Conservation (phyloP, 2,113 vertebrate species). For the Indri indri region DNA sequence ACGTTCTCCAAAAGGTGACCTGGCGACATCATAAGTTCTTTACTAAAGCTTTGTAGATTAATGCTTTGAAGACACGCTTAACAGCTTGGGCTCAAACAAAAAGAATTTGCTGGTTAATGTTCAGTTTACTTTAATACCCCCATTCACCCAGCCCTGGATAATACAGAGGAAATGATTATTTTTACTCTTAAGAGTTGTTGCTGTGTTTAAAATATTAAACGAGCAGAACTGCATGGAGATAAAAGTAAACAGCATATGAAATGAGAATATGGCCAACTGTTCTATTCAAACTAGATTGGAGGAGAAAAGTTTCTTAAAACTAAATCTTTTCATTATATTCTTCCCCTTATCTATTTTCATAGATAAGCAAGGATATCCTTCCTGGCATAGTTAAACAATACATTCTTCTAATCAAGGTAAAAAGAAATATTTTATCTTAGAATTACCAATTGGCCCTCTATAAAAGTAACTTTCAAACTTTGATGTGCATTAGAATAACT, state of each 20-base stretch:
- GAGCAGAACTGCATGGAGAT: background rate
- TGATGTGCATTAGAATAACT: background rate
- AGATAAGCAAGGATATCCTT: background rate
- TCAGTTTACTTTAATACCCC: background rate
- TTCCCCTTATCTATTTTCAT: background rate
- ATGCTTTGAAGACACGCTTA: slow-evolving; percentile 2
- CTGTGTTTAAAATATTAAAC: slow-evolving; percentile 6
- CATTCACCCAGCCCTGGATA: background rate
- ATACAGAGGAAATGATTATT: background rate
- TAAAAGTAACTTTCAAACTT: slow-evolving; percentile 31
- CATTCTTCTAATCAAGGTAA: background rate
- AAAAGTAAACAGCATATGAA: background rate
- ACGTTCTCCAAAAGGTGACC: background rate
- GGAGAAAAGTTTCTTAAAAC: background rate
- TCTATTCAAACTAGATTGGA: background rate
- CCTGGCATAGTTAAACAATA: background rate
- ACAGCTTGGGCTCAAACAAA: slow-evolving; percentile 1
- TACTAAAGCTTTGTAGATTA: background rate
- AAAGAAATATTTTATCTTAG: background rate
- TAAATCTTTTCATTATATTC: background rate
- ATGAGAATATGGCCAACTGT: background rate
- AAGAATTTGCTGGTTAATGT: background rate
- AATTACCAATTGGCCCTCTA: background rate
- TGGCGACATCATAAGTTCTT: background rate
- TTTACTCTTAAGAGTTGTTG: background rate